Percentiles rank a stretch among this genome's conserved stretches.
These are phyloP conservation scores for Gavialis gangeticus DNA, from an alignment of 2,113 vertebrate genomes.

Conservation along the genomic window DNA sequence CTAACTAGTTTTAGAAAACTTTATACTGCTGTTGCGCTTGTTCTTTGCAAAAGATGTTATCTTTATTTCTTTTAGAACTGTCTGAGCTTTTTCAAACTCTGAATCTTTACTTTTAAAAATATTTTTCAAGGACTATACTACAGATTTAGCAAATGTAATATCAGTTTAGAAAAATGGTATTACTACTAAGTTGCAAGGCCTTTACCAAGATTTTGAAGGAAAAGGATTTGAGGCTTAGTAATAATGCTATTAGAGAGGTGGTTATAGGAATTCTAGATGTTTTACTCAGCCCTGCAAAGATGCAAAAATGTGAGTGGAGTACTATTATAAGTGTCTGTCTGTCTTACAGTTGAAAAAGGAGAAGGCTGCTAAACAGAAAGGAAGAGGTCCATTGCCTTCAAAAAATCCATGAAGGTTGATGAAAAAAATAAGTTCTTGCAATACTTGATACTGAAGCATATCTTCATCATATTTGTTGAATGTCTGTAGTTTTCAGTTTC, in stretches of 20 bases:
- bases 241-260: not conserved
- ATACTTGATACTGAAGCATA: not conserved
- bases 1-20: not conserved
- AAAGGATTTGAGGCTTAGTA: too few relatives aligned
- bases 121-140: not conserved
- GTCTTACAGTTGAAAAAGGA: slow-evolving; percentile 79
- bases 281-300: not conserved
- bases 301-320: not conserved
- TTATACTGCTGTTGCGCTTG: not conserved
- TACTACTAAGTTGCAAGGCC: fast-evolving
- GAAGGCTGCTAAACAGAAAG: slow-evolving; percentile 70
- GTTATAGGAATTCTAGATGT: not conserved
- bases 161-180: not conserved
- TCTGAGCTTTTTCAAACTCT: not conserved
- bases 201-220: not conserved
- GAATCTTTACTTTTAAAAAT: not conserved
- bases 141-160: not conserved
- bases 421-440: not conserved
- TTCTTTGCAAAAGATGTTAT: not conserved
- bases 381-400: slow-evolving; percentile 34
- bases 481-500: not conserved
- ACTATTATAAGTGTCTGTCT: slow-evolving; percentile 12
- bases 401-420: slow-evolving; percentile 54
- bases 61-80: not conserved
- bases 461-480: not conserved